Evolutionary conservation across 2,888 invertebrate species (phyloP).

Genomic region (Luffia ferchaultella): DNA sequence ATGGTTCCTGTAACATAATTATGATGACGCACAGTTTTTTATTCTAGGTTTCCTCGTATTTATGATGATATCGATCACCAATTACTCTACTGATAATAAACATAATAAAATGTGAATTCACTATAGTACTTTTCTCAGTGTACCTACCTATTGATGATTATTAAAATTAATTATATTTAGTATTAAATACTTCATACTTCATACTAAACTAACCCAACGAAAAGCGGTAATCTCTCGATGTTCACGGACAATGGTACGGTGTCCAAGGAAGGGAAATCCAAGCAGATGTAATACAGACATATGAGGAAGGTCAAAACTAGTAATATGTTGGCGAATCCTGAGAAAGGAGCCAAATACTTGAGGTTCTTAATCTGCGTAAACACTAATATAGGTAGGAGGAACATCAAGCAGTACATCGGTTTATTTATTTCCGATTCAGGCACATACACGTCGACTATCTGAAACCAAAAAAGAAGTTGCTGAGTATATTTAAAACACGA

Average conservation of each 20-base stretch:
- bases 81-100: too few species aligned
- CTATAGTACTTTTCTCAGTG: too few species aligned
- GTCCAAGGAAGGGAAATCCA: conserved; percentile 44
- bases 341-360: conserved; percentile 87
- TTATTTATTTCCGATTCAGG: conserved; percentile 20
- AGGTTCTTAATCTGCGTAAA: conserved; percentile 74
- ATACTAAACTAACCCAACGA: conserved; percentile 79
- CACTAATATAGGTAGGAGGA: conserved; percentile 40
- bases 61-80: too few species aligned
- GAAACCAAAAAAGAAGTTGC: conserved; percentile 20
- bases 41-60: too few species aligned
- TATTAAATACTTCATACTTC: too few species aligned
- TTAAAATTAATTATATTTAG: too few species aligned
- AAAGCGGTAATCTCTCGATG: conserved; percentile 76
- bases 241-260: conserved; percentile 64
- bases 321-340: conserved; percentile 84
- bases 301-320: conserved; percentile 81
- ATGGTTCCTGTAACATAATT: too few species aligned
- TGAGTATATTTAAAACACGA: background rate
- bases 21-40: too few species aligned
- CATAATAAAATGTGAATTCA: too few species aligned
- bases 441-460: conserved; percentile 40
- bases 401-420: conserved; percentile 45
- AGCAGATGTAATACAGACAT: conserved; percentile 83
- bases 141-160: too few species aligned